Base-by-base conservation (phyloP, 2,888 invertebrate species). In the Saturnia japonica region DNA sequence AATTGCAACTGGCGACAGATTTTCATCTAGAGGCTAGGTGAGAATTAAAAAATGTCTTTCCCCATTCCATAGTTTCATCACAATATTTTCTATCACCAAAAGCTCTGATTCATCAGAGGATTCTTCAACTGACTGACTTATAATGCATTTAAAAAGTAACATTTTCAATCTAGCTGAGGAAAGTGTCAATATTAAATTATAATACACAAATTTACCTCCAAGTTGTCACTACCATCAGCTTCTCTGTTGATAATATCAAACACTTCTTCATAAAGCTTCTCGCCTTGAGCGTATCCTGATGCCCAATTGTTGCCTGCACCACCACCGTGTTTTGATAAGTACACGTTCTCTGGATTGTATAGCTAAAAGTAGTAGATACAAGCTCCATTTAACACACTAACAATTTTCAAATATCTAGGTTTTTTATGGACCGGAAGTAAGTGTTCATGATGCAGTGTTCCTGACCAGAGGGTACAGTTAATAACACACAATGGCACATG, bases 231-330 rank as follows among this genome's bases (percentile, higher is more conserved):
- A 68, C 99, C 99, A 90, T 99, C 99, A 7, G 99, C 99, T 92
- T 99, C 99, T 79, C 99, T 95, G 88, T 99, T 99, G 72, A 99
- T 97, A 72, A 99, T 99, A 91, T 99, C 99, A 93, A 99, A 99
- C 62, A 99, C 97, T 92, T 99, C 99, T 88, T 99, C 99, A 85
- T 98, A 97, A 2, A 99, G 92, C 82, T 96, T 97, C 87, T 98
- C 98, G 19, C 99, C 99, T 91, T 99, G 97, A 71, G 97, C 96
- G 87, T 97, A 99, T 1, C 99, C 99, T 25, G 98, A 97, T 0
- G 99, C 99, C 99, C 99, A 99, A 89, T 99, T 99, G 87, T 99
- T 99, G 68, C 99, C 99, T 8, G 99, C 99, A 72, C 99, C 99
- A 70, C 99, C 99, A 12, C 99, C 99, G 87, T 99, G 97, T 91